A percentile compares a stretch with the other conserved stretches of the same genome.
Evolutionary conservation across 2,113 vertebrate genomes (phyloP).

Genomic region (Harpagus bidentatus): DNA sequence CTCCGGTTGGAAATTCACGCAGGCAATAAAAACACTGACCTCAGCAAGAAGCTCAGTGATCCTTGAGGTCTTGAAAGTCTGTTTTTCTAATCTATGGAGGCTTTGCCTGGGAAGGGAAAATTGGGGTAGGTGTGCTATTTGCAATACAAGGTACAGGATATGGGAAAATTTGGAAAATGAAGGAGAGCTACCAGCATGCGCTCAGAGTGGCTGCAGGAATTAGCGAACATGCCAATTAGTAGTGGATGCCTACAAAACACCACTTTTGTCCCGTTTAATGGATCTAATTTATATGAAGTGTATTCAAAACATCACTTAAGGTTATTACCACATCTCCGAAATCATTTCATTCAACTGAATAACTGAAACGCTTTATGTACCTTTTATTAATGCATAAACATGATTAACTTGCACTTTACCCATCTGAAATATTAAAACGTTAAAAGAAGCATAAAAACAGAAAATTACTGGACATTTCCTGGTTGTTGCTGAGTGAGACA

Average conservation of each 20-base stretch:
- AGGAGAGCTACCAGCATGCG: neutral
- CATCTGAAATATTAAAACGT: slow-evolving; percentile 26
- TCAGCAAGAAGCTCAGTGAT: neutral
- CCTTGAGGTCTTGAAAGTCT: neutral
- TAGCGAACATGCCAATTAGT: neutral
- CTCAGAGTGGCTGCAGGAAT: neutral
- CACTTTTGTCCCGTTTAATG: neutral
- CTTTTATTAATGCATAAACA: slow-evolving; percentile 60
- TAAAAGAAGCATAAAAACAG: slow-evolving; percentile 39
- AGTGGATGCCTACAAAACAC: neutral
- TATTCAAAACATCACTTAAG: slow-evolving; percentile 58
- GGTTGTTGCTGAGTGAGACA: neutral
- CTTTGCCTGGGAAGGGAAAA: neutral
- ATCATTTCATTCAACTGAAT: slow-evolving; percentile 32
- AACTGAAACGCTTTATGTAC: slow-evolving; percentile 18
- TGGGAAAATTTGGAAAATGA: neutral
- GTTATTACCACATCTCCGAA: slow-evolving; percentile 45
- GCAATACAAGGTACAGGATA: neutral
- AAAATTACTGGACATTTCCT: slow-evolving; percentile 44
- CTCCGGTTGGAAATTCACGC: neutral
- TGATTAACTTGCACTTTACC: slow-evolving; percentile 53
- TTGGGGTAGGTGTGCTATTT: neutral
- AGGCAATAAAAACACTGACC: neutral
- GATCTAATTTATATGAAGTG: slow-evolving; percentile 34
- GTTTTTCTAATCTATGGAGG: neutral